Conservation (phyloP, 2,888 invertebrate species). For the Lamellibrachia columna region DNA sequence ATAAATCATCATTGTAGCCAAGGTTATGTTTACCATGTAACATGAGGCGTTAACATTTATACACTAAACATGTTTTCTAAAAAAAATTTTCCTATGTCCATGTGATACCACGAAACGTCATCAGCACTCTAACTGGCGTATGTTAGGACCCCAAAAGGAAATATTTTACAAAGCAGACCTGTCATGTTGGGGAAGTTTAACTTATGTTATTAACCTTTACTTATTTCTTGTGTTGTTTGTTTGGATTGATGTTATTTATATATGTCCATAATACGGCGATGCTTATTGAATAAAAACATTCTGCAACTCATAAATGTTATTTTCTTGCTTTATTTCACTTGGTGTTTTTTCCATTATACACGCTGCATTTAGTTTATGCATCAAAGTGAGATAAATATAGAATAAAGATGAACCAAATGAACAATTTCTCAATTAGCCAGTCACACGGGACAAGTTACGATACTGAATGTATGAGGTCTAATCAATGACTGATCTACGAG, state of each 20-base stretch:
- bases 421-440: too few relatives aligned
- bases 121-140: too few relatives aligned
- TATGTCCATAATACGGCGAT: not conserved
- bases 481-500: too few relatives aligned
- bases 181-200: not conserved
- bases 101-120: not conserved
- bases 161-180: not conserved
- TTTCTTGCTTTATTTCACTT: not conserved
- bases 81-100: not conserved
- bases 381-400: not conserved
- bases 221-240: not conserved
- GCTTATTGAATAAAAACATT: constrained; percentile 12
- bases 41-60: not conserved
- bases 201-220: not conserved
- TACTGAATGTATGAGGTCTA: too few relatives aligned
- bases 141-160: not conserved
- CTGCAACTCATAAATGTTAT: not conserved
- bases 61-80: not conserved
- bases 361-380: not conserved
- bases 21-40: not conserved
- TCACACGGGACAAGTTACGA: too few relatives aligned
- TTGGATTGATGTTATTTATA: not conserved
- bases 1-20: not conserved
- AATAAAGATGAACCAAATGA: not conserved
- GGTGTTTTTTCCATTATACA: not conserved